These are phyloP conservation scores for Columba guinea DNA, from an alignment of 2,797 vertebrate genomes.

Conservation along the genomic window DNA sequence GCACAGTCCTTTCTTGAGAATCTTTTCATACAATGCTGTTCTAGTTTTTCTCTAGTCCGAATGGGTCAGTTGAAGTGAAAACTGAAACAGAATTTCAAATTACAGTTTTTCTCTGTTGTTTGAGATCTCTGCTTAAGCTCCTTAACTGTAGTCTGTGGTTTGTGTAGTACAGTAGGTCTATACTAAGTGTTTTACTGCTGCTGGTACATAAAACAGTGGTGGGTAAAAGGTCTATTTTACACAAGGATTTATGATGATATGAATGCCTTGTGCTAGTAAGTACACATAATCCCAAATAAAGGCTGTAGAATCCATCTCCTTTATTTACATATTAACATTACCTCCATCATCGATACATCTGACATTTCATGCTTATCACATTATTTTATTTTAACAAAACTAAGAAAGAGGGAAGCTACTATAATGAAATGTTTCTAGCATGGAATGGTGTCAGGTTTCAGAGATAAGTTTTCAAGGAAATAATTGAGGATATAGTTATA, in stretches of 20 bases:
- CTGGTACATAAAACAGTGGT: background rate
- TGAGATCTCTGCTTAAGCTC: background rate
- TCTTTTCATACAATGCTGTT: background rate
- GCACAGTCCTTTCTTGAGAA: background rate
- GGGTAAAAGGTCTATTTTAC: background rate
- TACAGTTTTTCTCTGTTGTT: background rate
- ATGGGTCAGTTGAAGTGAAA: background rate
- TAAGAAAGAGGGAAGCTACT: background rate
- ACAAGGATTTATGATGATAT: background rate
- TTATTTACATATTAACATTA: background rate
- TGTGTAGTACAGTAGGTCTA: background rate
- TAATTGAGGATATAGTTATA: background rate
- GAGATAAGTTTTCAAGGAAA: background rate
- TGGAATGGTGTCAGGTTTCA: background rate
- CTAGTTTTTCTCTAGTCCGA: background rate
- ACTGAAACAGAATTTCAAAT: background rate
- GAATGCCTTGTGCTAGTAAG: background rate
- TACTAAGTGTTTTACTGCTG: background rate
- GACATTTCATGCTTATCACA: background rate
- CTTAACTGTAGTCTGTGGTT: background rate
- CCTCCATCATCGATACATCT: background rate
- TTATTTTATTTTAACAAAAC: background rate
- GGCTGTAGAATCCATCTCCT: background rate
- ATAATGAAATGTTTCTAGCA: background rate
- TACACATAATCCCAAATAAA: background rate